phyloP scores from a whole-genome alignment of 2,888 invertebrate genomes.

The Drosophila parthenogenetica region DNA sequence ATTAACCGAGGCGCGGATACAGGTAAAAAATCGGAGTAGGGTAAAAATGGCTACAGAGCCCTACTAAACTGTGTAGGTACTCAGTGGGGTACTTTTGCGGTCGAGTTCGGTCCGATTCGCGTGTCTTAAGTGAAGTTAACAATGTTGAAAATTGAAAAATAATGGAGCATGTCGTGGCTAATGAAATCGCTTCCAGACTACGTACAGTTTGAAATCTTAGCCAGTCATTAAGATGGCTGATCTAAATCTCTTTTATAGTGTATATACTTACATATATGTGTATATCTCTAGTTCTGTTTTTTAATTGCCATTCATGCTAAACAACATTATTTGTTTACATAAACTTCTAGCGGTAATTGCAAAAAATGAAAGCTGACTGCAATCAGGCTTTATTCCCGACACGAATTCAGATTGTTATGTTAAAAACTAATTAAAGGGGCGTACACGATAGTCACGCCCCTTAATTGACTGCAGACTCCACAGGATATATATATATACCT shows the following conservation, averaged over 20 bases:
- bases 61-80: slow-evolving; percentile 17
- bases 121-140: slow-evolving; percentile 68
- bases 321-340: slow-evolving; percentile 77
- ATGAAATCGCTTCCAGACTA: slow-evolving; percentile 62
- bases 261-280: no score
- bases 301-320: slow-evolving; percentile 74
- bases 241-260: no score
- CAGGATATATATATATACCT: slow-evolving; percentile 16
- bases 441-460: slow-evolving; percentile 76
- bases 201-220: neutral
- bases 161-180: slow-evolving; percentile 80
- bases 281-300: slow-evolving; percentile 44
- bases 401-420: slow-evolving; percentile 77
- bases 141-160: slow-evolving; percentile 79
- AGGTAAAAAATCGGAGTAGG: slow-evolving; percentile 87
- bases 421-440: slow-evolving; percentile 82
- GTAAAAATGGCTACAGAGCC: neutral
- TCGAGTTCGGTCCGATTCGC: slow-evolving; percentile 61
- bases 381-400: slow-evolving; percentile 63
- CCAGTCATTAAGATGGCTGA: slow-evolving; percentile 57
- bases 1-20: slow-evolving; percentile 96
- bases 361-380: slow-evolving; percentile 34
- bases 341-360: slow-evolving; percentile 58
- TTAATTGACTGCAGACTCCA: slow-evolving; percentile 61
- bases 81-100: slow-evolving; percentile 36